Conservation (phyloP, 1,140 invertebrate species). For the Cotesia typhae region DNA sequence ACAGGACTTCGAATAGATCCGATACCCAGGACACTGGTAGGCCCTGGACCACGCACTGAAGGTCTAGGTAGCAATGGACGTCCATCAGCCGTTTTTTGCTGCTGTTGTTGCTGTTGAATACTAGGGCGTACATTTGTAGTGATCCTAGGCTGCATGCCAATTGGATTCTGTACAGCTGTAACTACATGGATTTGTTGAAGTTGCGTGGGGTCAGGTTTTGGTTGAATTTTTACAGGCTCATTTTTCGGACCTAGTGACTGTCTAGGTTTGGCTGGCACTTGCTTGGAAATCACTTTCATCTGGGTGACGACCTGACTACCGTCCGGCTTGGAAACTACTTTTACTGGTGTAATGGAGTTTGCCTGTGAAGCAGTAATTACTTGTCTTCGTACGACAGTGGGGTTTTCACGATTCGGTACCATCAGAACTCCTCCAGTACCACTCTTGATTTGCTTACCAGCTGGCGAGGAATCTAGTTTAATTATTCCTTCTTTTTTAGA, state of each 20-base stretch:
- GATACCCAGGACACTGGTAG: constrained; percentile 55
- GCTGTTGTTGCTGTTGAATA: constrained; percentile 38
- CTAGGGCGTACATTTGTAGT: constrained; percentile 44
- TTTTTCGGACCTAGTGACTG: constrained; percentile 46
- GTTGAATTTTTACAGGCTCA: constrained; percentile 63
- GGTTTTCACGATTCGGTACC: constrained; percentile 58
- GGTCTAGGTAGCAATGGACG: constrained; percentile 58
- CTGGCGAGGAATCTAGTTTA: constrained; percentile 70
- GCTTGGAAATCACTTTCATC: constrained; percentile 61
- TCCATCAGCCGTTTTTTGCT: constrained; percentile 49
- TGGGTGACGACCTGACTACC: constrained; percentile 61
- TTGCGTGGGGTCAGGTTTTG: constrained; percentile 61
- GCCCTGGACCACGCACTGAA: constrained; percentile 48
- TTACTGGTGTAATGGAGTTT: constrained; percentile 59
- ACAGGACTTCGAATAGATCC: constrained; percentile 53
- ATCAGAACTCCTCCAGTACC: constrained; percentile 54
- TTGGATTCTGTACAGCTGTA: constrained; percentile 52
- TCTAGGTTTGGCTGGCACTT: constrained; percentile 49
- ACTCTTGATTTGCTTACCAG: constrained; percentile 65
- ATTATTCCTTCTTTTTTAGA: constrained; percentile 77
- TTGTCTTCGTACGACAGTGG: constrained; percentile 59
- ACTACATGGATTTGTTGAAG: constrained; percentile 63
- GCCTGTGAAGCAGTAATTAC: constrained; percentile 53
- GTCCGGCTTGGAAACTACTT: constrained; percentile 62
- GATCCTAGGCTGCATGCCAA: constrained; percentile 54